These are phyloP conservation scores for Archocentrus centrarchus DNA, from an alignment of 2,113 vertebrate species.

Conservation along the genomic window DNA sequence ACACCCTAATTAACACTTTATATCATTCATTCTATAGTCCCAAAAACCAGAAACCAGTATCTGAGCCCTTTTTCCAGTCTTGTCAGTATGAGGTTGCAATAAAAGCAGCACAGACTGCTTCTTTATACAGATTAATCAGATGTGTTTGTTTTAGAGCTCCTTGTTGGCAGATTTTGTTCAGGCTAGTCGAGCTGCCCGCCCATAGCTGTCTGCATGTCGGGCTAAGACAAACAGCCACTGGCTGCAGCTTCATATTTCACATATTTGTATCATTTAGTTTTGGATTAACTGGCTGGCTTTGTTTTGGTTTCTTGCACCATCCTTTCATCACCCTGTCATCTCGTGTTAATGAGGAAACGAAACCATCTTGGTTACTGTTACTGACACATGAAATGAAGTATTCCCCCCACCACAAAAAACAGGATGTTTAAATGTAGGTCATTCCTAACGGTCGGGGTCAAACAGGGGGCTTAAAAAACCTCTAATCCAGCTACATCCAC, in stretches of 20 bases:
- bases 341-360: slow-evolving; percentile 21
- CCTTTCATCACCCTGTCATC: neutral
- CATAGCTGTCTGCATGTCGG: neutral
- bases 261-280: neutral
- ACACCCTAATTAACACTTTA: no score
- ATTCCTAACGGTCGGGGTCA: slow-evolving; percentile 5
- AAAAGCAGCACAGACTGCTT: neutral
- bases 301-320: neutral
- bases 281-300: slow-evolving; percentile 10
- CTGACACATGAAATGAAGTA: neutral
- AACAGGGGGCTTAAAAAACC: neutral
- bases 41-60: neutral
- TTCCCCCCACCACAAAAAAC: neutral
- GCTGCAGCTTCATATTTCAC: neutral
- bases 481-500: neutral
- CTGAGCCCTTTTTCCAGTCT: neutral
- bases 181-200: neutral
- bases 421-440: slow-evolving; percentile 6
- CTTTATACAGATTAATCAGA: neutral
- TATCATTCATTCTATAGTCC: no score
- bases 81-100: neutral
- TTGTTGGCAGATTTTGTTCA: neutral
- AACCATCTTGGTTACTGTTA: neutral
- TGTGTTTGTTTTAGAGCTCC: neutral
- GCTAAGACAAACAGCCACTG: neutral